phyloP scores from a whole-genome alignment of 2,113 vertebrate genomes.

The Prolemur simus region DNA sequence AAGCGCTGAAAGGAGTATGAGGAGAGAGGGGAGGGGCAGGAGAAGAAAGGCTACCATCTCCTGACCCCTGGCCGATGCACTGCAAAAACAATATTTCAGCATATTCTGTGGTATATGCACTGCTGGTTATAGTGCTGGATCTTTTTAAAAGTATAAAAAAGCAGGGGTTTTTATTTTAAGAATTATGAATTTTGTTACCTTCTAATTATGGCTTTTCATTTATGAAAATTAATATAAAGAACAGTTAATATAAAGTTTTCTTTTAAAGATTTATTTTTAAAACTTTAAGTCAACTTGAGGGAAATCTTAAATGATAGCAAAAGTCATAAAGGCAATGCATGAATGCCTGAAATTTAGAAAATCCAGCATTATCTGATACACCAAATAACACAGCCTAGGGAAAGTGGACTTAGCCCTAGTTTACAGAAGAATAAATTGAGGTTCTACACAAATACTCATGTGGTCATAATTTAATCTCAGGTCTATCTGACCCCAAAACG shows the following conservation, averaged over 20 bases:
- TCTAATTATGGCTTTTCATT: background rate
- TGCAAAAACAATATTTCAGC: background rate
- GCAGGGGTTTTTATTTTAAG: background rate
- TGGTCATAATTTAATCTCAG: background rate
- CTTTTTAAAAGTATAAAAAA: background rate
- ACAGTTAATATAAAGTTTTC: background rate
- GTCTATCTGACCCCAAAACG: background rate
- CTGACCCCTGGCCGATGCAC: background rate
- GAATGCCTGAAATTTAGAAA: background rate
- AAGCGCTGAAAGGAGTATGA: rapidly evolving
- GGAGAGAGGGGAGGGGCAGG: background rate
- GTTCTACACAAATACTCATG: background rate
- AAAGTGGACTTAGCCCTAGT: background rate
- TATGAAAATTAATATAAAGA: background rate
- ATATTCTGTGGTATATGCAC: background rate
- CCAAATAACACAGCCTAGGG: background rate
- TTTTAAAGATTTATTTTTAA: background rate
- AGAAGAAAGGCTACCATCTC: background rate
- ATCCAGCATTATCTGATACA: background rate
- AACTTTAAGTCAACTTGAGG: background rate
- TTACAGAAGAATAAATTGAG: background rate
- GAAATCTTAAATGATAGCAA: constrained; percentile 1
- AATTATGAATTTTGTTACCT: background rate
- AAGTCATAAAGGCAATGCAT: background rate
- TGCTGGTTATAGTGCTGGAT: background rate